phyloP scores from a whole-genome alignment of 2,888 invertebrate species.

The Ormyrus nitidulus region DNA sequence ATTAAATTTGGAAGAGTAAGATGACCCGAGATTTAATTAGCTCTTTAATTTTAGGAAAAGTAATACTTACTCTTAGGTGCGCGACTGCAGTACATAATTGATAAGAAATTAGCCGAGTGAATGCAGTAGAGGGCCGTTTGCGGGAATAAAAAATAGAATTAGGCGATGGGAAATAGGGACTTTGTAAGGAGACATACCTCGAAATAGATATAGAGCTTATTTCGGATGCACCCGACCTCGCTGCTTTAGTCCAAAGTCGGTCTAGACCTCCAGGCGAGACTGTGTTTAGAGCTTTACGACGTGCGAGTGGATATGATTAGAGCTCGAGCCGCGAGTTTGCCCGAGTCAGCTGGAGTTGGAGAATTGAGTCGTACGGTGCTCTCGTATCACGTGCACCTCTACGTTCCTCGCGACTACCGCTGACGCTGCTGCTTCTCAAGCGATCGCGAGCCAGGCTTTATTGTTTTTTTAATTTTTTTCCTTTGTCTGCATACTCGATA shows the following conservation, averaged over 20 bases:
- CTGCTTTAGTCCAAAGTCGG: slow-evolving; percentile 68
- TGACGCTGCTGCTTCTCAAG: slow-evolving; percentile 36
- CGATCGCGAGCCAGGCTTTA: slow-evolving; percentile 35
- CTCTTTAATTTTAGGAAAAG: no score
- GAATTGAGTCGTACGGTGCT: slow-evolving; percentile 49
- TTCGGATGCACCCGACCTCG: slow-evolving; percentile 67
- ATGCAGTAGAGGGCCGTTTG: no score
- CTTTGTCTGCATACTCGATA: slow-evolving; percentile 49
- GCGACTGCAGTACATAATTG: no score
- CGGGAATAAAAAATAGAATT: no score
- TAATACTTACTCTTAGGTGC: no score
- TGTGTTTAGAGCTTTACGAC: slow-evolving; percentile 66
- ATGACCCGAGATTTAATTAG: no score
- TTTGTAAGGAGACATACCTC: background rate
- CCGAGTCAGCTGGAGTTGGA: slow-evolving; percentile 59
- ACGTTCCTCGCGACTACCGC: slow-evolving; percentile 27
- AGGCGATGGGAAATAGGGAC: background rate
- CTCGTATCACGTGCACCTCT: slow-evolving; percentile 48
- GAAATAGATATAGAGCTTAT: slow-evolving; percentile 62
- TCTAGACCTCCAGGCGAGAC: slow-evolving; percentile 71
- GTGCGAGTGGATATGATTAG: slow-evolving; percentile 60
- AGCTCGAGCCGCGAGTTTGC: slow-evolving; percentile 56
- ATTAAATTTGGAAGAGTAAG: no score
- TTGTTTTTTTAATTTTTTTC: slow-evolving; percentile 32
- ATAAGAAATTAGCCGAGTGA: no score